Base-by-base conservation (phyloP, 2,888 invertebrate genomes). In the Eurytoma adleriae region DNA sequence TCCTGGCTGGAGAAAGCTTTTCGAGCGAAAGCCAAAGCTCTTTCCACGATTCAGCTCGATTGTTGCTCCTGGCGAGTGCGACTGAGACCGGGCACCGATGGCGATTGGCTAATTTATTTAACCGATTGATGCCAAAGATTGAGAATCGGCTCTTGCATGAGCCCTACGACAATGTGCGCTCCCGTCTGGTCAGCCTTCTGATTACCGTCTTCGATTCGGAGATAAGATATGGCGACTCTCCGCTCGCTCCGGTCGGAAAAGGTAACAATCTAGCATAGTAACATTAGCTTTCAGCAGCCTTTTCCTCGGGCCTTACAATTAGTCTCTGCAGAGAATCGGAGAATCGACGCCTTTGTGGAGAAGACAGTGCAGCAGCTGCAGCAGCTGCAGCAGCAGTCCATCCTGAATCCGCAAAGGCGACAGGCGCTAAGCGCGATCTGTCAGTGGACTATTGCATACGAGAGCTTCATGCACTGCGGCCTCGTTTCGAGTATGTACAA, bases 151-250 rank as follows among this genome's bases (percentile, higher is more conserved):
- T 95, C 85, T 91, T 96, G 27, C 92, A 94, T 7, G 96, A 97
- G 91, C 95, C 96, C 0, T 97, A 96, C 90, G 96, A 97, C 88
- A 96, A 96, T 88, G 95, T 98, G 7, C 92, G 98, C 4, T 95
- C 96, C 85, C 93, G 95, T 70, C 92, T 97, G 24, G 96, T 96
- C 85, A 93, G 94, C 74, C 54, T 87, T 13, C 89, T 95, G 87
- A 92, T 93, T 0, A 91, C 91, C 12, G 91, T 95, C 81, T 94
- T 94, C 87, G 92, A 93, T 86, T 92, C 92, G 83, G 94, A 95
- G 88, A 87, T 18, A 73, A 30, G 16, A 24, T 67, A 16, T 56
- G 5, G 2, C 7, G 10, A 40, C 4, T n/a, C n/a, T n/a, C n/a
- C n/a, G n/a, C n/a, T n/a, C n/a, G n/a, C n/a, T n/a, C n/a, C n/a